These are phyloP conservation scores for Galaxias olidus DNA, from an alignment of 2,797 vertebrate species.

Conservation along the genomic window DNA sequence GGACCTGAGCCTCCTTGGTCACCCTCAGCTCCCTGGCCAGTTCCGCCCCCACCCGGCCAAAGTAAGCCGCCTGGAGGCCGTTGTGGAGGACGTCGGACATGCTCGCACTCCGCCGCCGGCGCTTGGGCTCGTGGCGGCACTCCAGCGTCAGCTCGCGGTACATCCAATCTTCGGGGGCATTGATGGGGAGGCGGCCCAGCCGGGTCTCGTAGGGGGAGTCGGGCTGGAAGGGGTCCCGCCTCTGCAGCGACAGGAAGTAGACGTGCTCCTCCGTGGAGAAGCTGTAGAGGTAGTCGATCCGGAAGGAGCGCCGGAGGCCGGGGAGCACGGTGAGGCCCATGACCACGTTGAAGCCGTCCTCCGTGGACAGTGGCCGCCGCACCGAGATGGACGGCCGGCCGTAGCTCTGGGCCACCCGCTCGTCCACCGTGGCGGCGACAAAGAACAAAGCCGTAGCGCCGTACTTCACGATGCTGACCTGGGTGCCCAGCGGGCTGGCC, in stretches of 20 bases:
- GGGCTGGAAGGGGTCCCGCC: slow-evolving; percentile 47
- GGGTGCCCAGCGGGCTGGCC: slow-evolving; percentile 89
- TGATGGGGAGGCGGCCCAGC: slow-evolving; percentile 77
- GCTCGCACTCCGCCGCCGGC: slow-evolving; percentile 52
- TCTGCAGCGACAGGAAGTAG: slow-evolving; percentile 89
- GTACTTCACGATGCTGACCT: slow-evolving; percentile 72
- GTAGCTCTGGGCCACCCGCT: slow-evolving; percentile 66
- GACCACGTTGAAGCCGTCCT: slow-evolving; percentile 78
- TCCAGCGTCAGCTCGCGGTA: slow-evolving; percentile 89
- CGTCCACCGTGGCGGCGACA: slow-evolving; percentile 81
- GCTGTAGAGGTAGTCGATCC: slow-evolving; percentile 86
- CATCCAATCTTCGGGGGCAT: slow-evolving; percentile 65
- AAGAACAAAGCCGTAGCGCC: slow-evolving; percentile 76
- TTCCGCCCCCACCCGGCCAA: slow-evolving; percentile 68
- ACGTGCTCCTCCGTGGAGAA: slow-evolving; percentile 75
- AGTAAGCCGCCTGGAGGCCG: slow-evolving; percentile 85
- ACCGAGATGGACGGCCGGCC: slow-evolving; percentile 85
- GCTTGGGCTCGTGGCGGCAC: slow-evolving; percentile 80
- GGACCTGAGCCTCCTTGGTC: slow-evolving; percentile 65
- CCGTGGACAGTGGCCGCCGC: slow-evolving; percentile 79
- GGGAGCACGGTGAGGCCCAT: slow-evolving; percentile 83
- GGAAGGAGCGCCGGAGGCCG: slow-evolving; percentile 72
- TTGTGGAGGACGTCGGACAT: slow-evolving; percentile 77
- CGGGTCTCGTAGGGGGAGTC: slow-evolving; percentile 76
- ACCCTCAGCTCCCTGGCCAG: slow-evolving; percentile 78